phyloP scores from a whole-genome alignment of 2,113 vertebrate species.

The Catagonus wagneri region DNA sequence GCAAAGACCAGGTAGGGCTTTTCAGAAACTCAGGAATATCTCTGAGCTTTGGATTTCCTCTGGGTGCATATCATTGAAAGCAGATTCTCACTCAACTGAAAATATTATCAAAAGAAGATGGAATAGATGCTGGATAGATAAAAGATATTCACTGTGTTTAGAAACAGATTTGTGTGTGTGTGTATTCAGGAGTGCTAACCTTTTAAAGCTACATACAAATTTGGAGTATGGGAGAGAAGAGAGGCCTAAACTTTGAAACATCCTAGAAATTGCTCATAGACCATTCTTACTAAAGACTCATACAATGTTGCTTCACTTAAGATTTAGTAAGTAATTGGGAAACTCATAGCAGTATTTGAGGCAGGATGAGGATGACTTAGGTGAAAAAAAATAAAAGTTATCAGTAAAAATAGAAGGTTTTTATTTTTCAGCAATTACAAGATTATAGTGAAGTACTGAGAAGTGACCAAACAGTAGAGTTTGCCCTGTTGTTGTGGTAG shows the following conservation, averaged over 20 bases:
- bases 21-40: background rate
- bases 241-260: background rate
- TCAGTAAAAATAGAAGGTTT: background rate
- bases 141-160: slow-evolving; percentile 40
- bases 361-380: background rate
- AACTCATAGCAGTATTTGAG: background rate
- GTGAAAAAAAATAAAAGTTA: slow-evolving; percentile 38
- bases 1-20: background rate
- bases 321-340: slow-evolving; percentile 4
- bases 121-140: background rate
- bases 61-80: background rate
- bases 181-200: background rate
- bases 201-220: background rate
- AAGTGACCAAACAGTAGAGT: background rate
- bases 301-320: background rate
- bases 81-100: background rate
- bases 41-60: background rate
- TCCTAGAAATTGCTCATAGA: background rate
- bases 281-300: background rate
- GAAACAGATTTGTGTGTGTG: background rate
- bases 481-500: background rate
- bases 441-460: background rate
- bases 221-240: slow-evolving; percentile 17
- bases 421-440: background rate
- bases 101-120: slow-evolving; percentile 4